These are phyloP conservation scores for Leucoraja erinaceus DNA, from an alignment of 2,113 vertebrate species.

Conservation along the genomic window DNA sequence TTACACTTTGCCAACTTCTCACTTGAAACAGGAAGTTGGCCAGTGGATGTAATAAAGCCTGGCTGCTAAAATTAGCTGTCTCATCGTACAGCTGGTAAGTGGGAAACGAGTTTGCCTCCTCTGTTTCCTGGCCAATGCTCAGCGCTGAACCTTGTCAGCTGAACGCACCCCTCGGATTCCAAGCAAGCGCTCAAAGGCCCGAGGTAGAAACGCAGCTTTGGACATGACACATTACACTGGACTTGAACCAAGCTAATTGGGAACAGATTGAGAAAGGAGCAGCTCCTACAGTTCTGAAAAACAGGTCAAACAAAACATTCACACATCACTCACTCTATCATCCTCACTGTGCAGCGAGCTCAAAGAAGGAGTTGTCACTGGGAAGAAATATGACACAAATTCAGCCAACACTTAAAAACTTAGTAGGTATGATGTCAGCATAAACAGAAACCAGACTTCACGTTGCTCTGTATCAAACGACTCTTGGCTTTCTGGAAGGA, in stretches of 20 bases:
- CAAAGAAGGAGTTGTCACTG: conserved; percentile 23
- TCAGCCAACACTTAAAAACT: conserved; percentile 33
- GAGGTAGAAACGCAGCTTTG: conserved; percentile 2
- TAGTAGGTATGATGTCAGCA: conserved; percentile 27
- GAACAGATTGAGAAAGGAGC: conserved; percentile 28
- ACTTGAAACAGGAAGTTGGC: not conserved
- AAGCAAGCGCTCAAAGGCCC: not conserved
- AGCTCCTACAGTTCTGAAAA: conserved; percentile 8
- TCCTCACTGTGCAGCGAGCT: not conserved
- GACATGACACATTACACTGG: conserved; percentile 21
- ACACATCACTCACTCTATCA: conserved; percentile 33
- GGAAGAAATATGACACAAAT: conserved; percentile 34
- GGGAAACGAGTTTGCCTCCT: not conserved
- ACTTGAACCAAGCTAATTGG: conserved; percentile 29
- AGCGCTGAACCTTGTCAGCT: not conserved
- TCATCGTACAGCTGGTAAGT: not conserved
- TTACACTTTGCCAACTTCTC: not conserved
- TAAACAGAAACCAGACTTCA: conserved; percentile 32
- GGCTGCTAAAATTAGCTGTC: not conserved
- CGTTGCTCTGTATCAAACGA: not conserved
- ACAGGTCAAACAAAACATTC: conserved; percentile 27
- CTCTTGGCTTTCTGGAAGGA: conserved; percentile 26
- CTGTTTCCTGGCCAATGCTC: not conserved
- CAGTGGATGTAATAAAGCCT: not conserved
- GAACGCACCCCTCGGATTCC: not conserved